Conservation (phyloP, 2,888 invertebrate genomes). For the Nomada goodeniana region DNA sequence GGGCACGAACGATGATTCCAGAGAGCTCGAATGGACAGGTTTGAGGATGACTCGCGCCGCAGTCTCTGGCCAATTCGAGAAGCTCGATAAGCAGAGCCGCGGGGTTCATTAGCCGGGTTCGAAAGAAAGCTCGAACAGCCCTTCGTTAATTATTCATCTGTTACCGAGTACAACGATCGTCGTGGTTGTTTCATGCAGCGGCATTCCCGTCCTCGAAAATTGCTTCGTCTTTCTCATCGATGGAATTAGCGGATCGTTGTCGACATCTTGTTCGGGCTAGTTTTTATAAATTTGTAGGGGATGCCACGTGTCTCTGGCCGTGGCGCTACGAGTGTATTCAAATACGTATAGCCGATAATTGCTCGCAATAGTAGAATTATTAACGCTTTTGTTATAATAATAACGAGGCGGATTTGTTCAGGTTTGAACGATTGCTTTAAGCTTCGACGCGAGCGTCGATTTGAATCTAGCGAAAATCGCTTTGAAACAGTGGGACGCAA, state of each 20-base stretch:
- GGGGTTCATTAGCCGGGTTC: conserved; percentile 72
- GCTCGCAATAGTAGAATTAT: no score
- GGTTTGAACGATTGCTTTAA: no score
- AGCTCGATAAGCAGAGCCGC: conserved; percentile 67
- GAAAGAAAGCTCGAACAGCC: conserved; percentile 63
- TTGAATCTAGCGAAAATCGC: not conserved
- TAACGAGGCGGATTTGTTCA: no score
- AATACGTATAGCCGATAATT: no score
- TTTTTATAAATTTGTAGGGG: no score
- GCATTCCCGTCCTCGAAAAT: conserved; percentile 15
- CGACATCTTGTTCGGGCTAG: no score
- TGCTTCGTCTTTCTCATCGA: conserved; percentile 10
- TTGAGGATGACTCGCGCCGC: conserved; percentile 66
- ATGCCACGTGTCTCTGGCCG: no score
- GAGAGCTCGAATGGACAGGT: conserved; percentile 64
- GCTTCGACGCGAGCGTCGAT: not conserved
- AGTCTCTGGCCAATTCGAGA: conserved; percentile 72
- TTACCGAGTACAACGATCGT: conserved; percentile 31
- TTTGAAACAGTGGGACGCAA: not conserved
- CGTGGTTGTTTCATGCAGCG: conserved; percentile 29
- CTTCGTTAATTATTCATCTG: conserved; percentile 75
- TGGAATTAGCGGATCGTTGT: not conserved
- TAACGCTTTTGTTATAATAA: no score
- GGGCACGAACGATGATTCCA: conserved; percentile 74
- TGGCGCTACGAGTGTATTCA: no score